These are phyloP conservation scores for Empidonax traillii DNA, from an alignment of 2,113 vertebrate genomes.

Conservation along the genomic window DNA sequence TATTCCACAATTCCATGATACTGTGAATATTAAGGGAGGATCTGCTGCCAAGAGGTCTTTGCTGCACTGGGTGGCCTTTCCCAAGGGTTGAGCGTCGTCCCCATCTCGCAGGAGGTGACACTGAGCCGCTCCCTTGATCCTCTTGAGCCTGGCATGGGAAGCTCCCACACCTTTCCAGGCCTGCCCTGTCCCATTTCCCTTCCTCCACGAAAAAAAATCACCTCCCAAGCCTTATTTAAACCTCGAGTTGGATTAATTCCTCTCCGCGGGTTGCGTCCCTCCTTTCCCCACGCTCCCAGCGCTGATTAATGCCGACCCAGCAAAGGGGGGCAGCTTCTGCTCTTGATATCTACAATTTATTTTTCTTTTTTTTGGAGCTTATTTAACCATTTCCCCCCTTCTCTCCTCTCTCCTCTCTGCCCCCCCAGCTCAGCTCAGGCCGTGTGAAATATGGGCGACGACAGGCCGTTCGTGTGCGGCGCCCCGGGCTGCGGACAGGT, in stretches of 20 bases:
- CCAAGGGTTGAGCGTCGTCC: rapidly evolving
- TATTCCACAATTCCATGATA: background rate
- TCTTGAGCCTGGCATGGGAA: background rate
- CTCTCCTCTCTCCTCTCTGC: background rate
- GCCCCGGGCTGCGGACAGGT: constrained; percentile 98
- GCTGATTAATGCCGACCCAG: constrained; percentile 7
- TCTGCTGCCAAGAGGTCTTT: no score
- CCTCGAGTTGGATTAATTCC: background rate
- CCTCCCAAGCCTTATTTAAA: background rate
- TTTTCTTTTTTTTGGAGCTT: background rate
- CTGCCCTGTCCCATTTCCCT: background rate
- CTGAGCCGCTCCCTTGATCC: background rate
- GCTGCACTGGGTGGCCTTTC: background rate
- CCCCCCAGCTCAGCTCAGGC: constrained; percentile 56
- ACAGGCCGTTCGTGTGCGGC: constrained; percentile 95
- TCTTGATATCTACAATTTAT: background rate
- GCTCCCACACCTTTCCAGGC: background rate
- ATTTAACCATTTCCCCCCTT: constrained; percentile 55
- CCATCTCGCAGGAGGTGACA: background rate
- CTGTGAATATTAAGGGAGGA: rapidly evolving
- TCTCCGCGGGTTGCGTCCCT: background rate
- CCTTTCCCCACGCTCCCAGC: background rate
- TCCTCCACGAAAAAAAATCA: background rate
- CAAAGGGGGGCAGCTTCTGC: constrained; percentile 41
- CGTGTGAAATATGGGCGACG: constrained; percentile 89